Evolutionary conservation across 35 echinoderm and acorn worm species (phyloP).

Genomic region (Stichopus chloronotus): DNA sequence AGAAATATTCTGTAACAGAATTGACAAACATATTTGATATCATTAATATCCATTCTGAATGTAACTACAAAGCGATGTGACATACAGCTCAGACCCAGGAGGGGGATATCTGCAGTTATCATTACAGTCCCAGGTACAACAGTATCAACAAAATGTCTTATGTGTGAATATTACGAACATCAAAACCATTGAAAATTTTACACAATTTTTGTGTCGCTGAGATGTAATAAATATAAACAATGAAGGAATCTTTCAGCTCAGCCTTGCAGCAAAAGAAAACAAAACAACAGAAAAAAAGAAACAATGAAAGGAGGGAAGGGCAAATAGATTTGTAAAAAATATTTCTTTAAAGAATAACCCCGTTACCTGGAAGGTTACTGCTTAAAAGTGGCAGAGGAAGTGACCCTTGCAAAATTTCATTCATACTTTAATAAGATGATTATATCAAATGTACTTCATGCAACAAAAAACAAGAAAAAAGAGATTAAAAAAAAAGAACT

Average conservation of each 20-base stretch:
- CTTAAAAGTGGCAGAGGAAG: not conserved
- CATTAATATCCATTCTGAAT: too few species aligned
- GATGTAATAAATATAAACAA: not conserved
- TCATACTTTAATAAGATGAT: too few species aligned
- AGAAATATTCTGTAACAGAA: too few species aligned
- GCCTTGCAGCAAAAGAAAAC: not conserved
- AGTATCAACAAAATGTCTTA: not conserved
- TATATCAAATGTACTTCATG: too few species aligned
- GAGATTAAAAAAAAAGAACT: not conserved
- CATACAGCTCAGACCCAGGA: too few species aligned
- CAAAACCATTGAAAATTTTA: slow-evolving; percentile 14
- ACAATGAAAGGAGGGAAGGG: not conserved
- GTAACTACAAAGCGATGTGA: too few species aligned
- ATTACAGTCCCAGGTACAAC: not conserved
- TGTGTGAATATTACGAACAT: not conserved
- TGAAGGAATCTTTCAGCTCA: not conserved
- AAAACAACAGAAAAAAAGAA: not conserved
- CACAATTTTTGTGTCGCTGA: not conserved
- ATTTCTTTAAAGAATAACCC: not conserved
- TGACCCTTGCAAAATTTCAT: not conserved
- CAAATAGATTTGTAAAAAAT: not conserved
- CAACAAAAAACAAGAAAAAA: not conserved
- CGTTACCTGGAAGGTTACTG: not conserved
- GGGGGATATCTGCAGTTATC: too few species aligned
- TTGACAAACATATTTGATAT: too few species aligned